phyloP scores from a whole-genome alignment of 2,888 invertebrate genomes.

The Acanthosepion esculentum region DNA sequence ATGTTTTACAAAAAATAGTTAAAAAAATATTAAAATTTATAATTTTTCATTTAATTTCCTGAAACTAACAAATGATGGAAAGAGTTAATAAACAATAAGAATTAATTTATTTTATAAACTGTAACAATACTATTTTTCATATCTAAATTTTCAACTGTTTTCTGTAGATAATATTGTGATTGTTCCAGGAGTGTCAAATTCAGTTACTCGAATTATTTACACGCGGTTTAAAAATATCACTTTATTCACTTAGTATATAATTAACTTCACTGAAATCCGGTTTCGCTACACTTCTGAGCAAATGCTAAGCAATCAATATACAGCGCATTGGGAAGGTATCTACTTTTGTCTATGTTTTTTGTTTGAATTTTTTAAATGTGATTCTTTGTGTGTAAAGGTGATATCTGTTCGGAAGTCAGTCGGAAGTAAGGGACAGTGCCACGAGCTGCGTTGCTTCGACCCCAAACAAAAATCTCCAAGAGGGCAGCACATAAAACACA shows the following conservation, averaged over 20 bases:
- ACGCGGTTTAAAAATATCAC: not conserved
- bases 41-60: too few relatives aligned
- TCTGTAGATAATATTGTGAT: not conserved
- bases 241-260: not conserved
- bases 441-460: not conserved
- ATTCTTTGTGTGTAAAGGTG: not conserved
- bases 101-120: too few relatives aligned
- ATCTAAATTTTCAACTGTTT: not conserved
- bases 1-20: too few relatives aligned
- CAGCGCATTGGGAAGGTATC: not conserved
- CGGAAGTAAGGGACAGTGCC: not conserved
- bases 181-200: not conserved
- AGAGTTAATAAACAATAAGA: too few relatives aligned
- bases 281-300: not conserved
- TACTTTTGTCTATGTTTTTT: not conserved
- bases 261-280: not conserved
- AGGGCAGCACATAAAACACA: not conserved
- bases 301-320: not conserved
- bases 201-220: not conserved
- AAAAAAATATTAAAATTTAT: too few relatives aligned
- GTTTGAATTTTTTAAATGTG: not conserved
- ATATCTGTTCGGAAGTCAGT: not conserved
- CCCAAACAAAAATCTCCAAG: not conserved
- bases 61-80: too few relatives aligned
- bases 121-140: too few relatives aligned